Base-by-base conservation (phyloP, 2,113 vertebrate genomes). In the Puntigrus tetrazona region DNA sequence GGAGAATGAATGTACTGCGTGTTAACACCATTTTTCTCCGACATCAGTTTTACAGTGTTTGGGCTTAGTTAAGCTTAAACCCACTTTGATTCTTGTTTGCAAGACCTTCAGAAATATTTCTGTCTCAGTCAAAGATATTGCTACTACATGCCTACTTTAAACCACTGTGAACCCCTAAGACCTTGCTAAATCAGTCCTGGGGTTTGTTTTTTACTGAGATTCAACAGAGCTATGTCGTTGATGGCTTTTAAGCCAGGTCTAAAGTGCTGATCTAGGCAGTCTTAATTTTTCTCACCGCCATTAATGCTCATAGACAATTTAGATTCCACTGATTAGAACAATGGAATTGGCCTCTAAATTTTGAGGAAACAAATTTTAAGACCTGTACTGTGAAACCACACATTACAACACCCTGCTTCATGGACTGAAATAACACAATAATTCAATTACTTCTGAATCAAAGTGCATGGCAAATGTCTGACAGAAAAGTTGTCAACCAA, bases 1-100 rank as follows among this genome's bases (percentile, higher is more conserved):
- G 45, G 59, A 80, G 84, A 83, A 86, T 79, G 83, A 85, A 87
- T 82, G 79, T 79, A 85, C 52, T 52, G 61, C 84, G 85, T 77
- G 83, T 78, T 27, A 83, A 89, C 88, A 70, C 70, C 34, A 57
- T 67, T 69, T 57, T 81, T 73, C 74, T 78, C 41, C 34, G 52
- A 67, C 20, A 43, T 25, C 50, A 22, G 43, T 52, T 34, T 31
- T 78, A 38, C 20, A 59, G 7, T 31, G 22, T 38, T 61, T 63
- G n/a, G 77, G 34, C 38, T 63, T 31, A 80, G 29, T 8, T 67
- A 29, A 52, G 18, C 43, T 70, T 47, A 81, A 81, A 67, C 10
- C 25, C 20, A 67, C 9, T 34, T 31, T 1, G 25, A 41, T 52
- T 78, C 22, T 69, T 59, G 50, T 57, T 55, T 41, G 38, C 84